Evolutionary conservation across 2,888 invertebrate species (phyloP).

Genomic region (Argyresthia goedartella): DNA sequence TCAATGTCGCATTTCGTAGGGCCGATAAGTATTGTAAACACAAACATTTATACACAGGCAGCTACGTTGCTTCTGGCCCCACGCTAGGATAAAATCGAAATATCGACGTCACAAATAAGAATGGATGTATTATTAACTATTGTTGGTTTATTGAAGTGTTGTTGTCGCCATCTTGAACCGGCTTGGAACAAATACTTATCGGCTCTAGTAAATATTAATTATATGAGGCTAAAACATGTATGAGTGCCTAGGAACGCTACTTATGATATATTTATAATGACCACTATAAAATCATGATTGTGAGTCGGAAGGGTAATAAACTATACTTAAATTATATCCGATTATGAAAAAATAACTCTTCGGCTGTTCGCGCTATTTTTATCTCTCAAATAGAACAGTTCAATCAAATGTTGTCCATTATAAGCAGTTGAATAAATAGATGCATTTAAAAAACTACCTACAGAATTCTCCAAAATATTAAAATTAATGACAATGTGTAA

Average conservation of each 20-base stretch:
- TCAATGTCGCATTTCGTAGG: too few relatives aligned
- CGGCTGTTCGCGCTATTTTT: slow-evolving; percentile 54
- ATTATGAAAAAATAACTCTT: slow-evolving; percentile 34
- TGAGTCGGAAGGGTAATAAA: slow-evolving; percentile 63
- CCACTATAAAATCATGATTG: slow-evolving; percentile 61
- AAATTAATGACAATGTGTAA: slow-evolving; percentile 15
- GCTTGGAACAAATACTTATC: too few relatives aligned
- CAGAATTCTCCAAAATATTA: slow-evolving; percentile 30
- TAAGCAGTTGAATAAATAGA: slow-evolving; percentile 35
- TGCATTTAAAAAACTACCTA: slow-evolving; percentile 36
- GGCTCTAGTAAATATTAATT: slow-evolving; percentile 14
- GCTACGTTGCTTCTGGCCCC: too few relatives aligned
- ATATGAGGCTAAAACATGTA: slow-evolving; percentile 49
- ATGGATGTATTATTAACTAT: too few relatives aligned
- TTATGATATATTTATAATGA: slow-evolving; percentile 64
- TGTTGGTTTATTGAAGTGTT: too few relatives aligned
- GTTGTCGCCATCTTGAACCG: too few relatives aligned
- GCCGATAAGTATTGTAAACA: too few relatives aligned
- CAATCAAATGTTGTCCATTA: slow-evolving; percentile 45
- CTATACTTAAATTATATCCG: slow-evolving; percentile 38
- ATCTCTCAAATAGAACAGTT: slow-evolving; percentile 46
- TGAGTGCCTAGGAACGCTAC: slow-evolving; percentile 66
- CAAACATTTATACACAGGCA: too few relatives aligned
- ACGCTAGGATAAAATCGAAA: too few relatives aligned
- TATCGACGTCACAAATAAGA: too few relatives aligned